Percentiles rank a stretch among this genome's conserved stretches.
phyloP scores from a whole-genome alignment of 2,797 vertebrate species.

The Xiphophorus birchmanni region DNA sequence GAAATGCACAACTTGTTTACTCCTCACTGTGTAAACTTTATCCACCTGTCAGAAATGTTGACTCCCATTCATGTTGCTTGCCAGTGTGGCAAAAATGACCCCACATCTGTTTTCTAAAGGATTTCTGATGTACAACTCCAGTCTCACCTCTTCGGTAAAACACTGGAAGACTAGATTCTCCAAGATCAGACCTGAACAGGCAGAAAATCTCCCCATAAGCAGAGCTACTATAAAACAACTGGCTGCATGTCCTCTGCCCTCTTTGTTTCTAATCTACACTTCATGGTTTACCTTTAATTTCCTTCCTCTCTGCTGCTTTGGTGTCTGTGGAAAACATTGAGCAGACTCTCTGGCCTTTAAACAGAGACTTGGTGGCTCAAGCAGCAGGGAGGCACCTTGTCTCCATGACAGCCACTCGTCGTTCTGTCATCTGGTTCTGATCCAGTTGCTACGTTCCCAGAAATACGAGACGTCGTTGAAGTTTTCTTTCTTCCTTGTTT shows the following conservation, averaged over 20 bases:
- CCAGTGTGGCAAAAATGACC: not conserved
- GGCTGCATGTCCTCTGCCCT: not conserved
- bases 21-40: not conserved
- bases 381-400: constrained; percentile 38
- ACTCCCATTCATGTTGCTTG: not conserved
- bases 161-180: not conserved
- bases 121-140: too few species aligned
- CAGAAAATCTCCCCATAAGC: not conserved
- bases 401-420: constrained; percentile 27
- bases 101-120: not conserved
- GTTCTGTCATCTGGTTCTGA: not conserved
- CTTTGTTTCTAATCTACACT: not conserved
- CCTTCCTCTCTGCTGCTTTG: not conserved
- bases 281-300: constrained; percentile 9
- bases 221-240: not conserved
- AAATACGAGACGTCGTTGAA: not conserved
- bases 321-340: constrained; percentile 26
- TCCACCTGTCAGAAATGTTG: not conserved
- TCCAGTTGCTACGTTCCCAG: not conserved
- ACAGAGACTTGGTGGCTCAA: constrained; percentile 43
- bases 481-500: not conserved
- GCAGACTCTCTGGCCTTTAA: constrained; percentile 41
- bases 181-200: not conserved
- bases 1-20: not conserved
- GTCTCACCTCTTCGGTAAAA: not conserved